Evolutionary conservation across 2,113 vertebrate genomes (phyloP).

Genomic region (Megaceryle maxima): DNA sequence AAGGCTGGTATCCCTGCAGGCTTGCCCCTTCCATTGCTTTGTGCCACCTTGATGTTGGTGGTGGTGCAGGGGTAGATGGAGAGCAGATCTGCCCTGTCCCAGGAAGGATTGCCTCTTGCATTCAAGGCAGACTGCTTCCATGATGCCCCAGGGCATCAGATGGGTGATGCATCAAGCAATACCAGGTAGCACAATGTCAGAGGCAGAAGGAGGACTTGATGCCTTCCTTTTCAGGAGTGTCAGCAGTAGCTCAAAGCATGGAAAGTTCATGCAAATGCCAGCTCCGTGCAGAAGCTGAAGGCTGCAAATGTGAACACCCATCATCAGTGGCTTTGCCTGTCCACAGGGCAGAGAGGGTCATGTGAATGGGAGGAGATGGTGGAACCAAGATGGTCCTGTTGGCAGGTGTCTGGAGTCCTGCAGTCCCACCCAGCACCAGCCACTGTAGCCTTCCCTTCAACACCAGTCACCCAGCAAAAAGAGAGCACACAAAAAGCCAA

Average conservation of each 20-base stretch:
- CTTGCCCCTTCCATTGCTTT: neutral
- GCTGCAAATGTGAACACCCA: rapidly evolving
- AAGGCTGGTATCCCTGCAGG: neutral
- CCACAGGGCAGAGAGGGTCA: neutral
- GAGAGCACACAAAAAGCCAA: neutral
- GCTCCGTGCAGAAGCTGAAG: neutral
- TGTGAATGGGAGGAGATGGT: neutral
- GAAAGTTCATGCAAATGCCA: neutral
- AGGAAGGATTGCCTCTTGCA: neutral
- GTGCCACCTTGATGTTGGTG: neutral
- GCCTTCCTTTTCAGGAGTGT: neutral
- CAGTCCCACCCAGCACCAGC: neutral
- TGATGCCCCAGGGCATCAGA: neutral
- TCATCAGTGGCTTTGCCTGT: neutral
- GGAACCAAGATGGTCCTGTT: rapidly evolving
- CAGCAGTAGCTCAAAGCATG: neutral
- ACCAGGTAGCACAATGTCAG: neutral
- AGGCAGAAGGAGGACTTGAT: neutral
- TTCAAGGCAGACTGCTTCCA: neutral
- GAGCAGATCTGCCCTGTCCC: neutral
- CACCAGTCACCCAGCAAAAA: neutral
- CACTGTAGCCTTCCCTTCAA: neutral
- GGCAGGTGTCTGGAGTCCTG: neutral
- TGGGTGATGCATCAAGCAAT: rapidly evolving
- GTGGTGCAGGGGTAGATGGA: neutral